phyloP scores from a whole-genome alignment of 1,140 invertebrate genomes.

The Cyphomyrmex costatus region DNA sequence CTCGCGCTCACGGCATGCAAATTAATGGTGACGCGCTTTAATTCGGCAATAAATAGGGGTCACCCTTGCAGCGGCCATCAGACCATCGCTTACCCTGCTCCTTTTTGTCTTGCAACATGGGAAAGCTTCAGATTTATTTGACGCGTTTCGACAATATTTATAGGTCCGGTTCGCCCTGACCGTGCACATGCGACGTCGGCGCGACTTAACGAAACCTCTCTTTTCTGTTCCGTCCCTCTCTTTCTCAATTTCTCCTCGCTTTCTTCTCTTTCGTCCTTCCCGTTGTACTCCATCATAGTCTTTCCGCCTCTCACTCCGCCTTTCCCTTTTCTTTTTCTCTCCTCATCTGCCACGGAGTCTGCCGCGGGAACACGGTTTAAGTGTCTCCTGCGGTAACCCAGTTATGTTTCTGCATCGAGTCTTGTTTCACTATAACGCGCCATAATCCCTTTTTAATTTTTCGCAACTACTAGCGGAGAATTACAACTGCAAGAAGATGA shows the following conservation, averaged over 20 bases:
- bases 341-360: constrained; percentile 33
- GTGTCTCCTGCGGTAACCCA: constrained; percentile 64
- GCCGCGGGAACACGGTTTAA: constrained; percentile 53
- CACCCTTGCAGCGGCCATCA: constrained; percentile 82
- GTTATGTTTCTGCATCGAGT: constrained; percentile 58
- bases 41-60: constrained; percentile 87
- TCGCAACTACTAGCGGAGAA: constrained; percentile 3
- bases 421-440: constrained; percentile 23
- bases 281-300: constrained; percentile 53
- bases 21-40: constrained; percentile 87
- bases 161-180: constrained; percentile 83
- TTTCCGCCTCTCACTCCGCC: constrained; percentile 32
- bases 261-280: constrained; percentile 39
- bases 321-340: neutral
- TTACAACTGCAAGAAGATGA: neutral
- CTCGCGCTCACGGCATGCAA: constrained; percentile 81
- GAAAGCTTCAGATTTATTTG: constrained; percentile 87
- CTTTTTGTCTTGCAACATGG: constrained; percentile 84
- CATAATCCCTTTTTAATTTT: constrained; percentile 52
- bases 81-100: constrained; percentile 83
- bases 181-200: constrained; percentile 74
- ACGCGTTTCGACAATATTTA: constrained; percentile 86
- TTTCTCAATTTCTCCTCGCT: constrained; percentile 41
- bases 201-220: constrained; percentile 76
- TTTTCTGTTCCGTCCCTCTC: constrained; percentile 44